Base-by-base conservation (phyloP, 2,888 invertebrate species). In the Zhuqinia jingwanae region DNA sequence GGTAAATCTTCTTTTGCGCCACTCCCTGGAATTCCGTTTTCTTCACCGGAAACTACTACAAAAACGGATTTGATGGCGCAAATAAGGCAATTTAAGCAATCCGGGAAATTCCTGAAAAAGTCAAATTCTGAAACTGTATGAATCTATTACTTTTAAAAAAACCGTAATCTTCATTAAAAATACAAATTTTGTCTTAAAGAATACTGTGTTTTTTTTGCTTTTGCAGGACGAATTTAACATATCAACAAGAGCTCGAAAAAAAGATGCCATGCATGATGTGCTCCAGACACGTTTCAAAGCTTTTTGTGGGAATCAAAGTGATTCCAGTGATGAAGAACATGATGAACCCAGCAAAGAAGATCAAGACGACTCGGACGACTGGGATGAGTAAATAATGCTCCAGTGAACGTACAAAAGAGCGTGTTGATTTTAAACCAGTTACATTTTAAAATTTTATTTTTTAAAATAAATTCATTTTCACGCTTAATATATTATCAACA, bases 261-360 rank as follows among this genome's bases (percentile, higher is more conserved):
- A 79, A n/a, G n/a, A n/a, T 36, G 15, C 50, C 2, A 78, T 79
- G 30, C 65, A 79, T 11, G 53, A 79, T 13, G 79, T 53, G 0
- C 79, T 79, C 5, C 65, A 79, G 36, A 65, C 47, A n/a, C 42
- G 79, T 3, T 79, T 79, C 11, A 25, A 68, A 20, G 79, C 79
- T 5, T 50, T 79, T 36, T 79, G 68, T 53, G 79, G 79, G 15
- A 25, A 65, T 22, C 25, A 30, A 11, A 63, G 63, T 63, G 79
- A 79, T 1, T 50, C 65, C 8, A 58, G 58, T 30, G 30, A 30
- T 10, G 15, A 30, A 13, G 68, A 68, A 5, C 65, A 79, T 30
- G 50, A 79, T 42, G 25, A 6, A n/a, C n/a, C n/a, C n/a, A n/a
- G n/a, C n/a, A n/a, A n/a, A n/a, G n/a, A n/a, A 50, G 2, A 56